Percentiles rank a stretch among this genome's conserved stretches.
Evolutionary conservation across 1,140 invertebrate genomes (phyloP).

Genomic region (Xylocopa sonorina): DNA sequence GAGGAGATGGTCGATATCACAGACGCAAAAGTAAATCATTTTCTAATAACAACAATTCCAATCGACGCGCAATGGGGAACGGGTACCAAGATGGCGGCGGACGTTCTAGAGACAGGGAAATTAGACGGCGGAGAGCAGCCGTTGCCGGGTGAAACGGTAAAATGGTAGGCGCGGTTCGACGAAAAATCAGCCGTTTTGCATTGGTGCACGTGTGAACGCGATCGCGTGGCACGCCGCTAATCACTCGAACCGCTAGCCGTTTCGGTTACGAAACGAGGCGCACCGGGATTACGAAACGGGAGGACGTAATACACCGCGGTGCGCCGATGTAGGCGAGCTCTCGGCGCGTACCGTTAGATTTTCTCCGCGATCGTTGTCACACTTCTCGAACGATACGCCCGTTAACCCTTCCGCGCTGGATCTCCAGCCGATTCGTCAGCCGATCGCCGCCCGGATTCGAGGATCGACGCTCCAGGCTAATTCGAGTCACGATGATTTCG

Average conservation of each 20-base stretch:
- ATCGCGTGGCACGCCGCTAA: slow-evolving; percentile 11
- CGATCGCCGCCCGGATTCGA: neutral
- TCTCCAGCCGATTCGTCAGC: no score
- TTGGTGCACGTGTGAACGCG: neutral
- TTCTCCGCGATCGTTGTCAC: slow-evolving; percentile 72
- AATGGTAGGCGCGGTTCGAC: no score
- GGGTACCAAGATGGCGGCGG: no score
- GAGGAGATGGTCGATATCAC: no score
- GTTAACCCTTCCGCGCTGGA: slow-evolving; percentile 13
- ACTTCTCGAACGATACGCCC: slow-evolving; percentile 64
- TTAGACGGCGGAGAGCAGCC: no score
- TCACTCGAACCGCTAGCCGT: slow-evolving; percentile 69
- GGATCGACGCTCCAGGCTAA: neutral
- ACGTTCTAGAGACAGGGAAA: no score
- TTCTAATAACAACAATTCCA: no score
- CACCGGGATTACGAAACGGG: slow-evolving; percentile 74
- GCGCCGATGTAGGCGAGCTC: slow-evolving; percentile 69
- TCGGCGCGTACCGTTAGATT: slow-evolving; percentile 75
- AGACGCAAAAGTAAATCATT: no score
- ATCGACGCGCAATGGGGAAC: no score
- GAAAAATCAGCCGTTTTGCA: no score
- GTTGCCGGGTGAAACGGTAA: no score
- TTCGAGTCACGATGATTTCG: neutral
- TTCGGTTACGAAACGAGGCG: slow-evolving; percentile 73
- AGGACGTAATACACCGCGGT: slow-evolving; percentile 74